Conservation (phyloP, 2,888 invertebrate genomes). For the Scaptomyza tumidula region DNA sequence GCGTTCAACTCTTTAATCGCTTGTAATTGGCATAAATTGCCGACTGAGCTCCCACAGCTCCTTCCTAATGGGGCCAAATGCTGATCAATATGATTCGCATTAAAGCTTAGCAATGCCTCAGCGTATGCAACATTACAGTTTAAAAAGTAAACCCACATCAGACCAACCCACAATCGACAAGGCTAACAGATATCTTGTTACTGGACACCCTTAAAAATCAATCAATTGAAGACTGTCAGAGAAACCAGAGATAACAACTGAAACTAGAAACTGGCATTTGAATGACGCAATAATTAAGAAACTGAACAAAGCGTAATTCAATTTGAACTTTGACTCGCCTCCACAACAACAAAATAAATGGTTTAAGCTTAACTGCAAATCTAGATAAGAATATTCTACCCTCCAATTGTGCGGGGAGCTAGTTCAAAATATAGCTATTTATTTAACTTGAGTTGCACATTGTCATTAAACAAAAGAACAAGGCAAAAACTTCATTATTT, state of each 20-base stretch:
- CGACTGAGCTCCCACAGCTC: conserved; percentile 13
- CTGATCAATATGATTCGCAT: conserved; percentile 43
- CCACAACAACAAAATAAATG: conserved; percentile 32
- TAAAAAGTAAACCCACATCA: neutral
- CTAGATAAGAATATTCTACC: neutral
- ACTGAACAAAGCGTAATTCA: neutral
- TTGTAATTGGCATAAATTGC: conserved; percentile 63
- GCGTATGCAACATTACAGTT: conserved; percentile 3
- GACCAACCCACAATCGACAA: no score
- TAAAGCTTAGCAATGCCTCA: conserved; percentile 16
- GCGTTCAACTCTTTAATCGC: conserved; percentile 58
- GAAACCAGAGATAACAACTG: no score
- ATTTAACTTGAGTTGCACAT: no score
- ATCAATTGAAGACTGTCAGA: no score
- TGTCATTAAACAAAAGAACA: no score
- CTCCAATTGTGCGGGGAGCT: no score
- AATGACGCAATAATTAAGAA: no score
- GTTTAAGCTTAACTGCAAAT: neutral
- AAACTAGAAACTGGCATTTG: neutral
- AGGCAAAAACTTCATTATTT: no score
- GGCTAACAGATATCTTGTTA: neutral
- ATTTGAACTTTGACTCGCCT: conserved; percentile 24
- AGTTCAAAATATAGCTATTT: no score
- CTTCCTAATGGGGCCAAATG: neutral
- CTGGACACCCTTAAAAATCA: neutral